Base-by-base conservation (phyloP, 2,797 vertebrate species). In the Vultur gryphus region DNA sequence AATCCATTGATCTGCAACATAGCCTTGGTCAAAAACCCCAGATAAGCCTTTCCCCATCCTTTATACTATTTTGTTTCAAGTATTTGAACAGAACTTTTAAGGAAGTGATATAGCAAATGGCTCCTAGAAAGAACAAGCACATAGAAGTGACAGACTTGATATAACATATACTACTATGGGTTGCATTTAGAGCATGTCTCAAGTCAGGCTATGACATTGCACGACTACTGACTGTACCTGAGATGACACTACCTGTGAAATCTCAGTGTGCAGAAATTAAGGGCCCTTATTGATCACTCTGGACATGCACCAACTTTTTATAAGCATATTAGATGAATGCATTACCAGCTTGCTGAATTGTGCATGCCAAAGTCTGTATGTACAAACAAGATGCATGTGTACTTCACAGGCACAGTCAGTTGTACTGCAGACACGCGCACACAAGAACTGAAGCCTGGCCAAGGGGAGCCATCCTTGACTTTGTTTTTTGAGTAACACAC, bases 381-480 rank as follows among this genome's bases (percentile, higher is more conserved):
- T 79, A 76, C 46, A 46, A 65, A 65, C 58, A 61, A 19, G 10
- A 58, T 5, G 65, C 24, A 12, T 0, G 12, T 11, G 35, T 11
- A 4, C 59, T 69, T 59, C 84, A 20, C 93, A 90, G 95, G 95
- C 93, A 97, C 91, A 90, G 94, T 75, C 93, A 95, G 91, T 31
- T 3, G 39, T 26, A 33, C 71, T 61, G 90, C 89, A 93, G 66
- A 93, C 83, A 91, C 13, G 4, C 35, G 77, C 84, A 96, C 90
- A 94, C 87, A 57, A 81, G 55, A 89, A 64, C 75, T 54, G 84
- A 71, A 57, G 67, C 79, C 75, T 79, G 95, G 97, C 84, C 94
- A 87, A 92, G 84, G 90, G 84, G 43, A 89, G 77, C 66, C 70
- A 70, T 37, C 87, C 86, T 75, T 61, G 87, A 43, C 91, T 81